Evolutionary conservation across 1,140 invertebrate species (phyloP).

Genomic region (Steinernema khuongi): DNA sequence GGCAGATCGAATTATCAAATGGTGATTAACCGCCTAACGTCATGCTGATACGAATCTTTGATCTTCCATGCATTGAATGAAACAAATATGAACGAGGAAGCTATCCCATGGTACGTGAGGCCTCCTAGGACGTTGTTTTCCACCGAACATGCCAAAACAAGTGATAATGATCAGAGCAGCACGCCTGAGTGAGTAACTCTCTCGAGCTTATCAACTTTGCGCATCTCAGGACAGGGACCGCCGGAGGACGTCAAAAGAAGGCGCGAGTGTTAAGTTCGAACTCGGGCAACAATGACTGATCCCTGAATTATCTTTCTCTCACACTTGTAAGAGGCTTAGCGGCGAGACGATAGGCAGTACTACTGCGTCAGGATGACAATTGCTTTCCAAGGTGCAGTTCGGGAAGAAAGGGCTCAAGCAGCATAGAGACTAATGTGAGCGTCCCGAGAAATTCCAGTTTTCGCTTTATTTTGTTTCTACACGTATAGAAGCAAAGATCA

Average conservation of each 20-base stretch:
- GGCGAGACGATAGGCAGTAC: background rate
- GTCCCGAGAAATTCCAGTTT: too few species aligned
- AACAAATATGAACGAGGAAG: too few species aligned
- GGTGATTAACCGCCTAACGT: too few species aligned
- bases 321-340: slow-evolving; percentile 13
- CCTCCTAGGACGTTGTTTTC: background rate
- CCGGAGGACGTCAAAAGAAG: background rate
- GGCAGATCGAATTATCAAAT: too few species aligned
- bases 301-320: background rate
- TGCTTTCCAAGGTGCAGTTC: too few species aligned
- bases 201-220: background rate
- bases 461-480: too few species aligned
- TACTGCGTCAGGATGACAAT: background rate
- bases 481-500: too few species aligned
- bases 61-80: too few species aligned
- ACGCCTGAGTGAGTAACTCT: background rate
- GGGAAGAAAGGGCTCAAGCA: too few species aligned
- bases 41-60: too few species aligned
- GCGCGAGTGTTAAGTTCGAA: background rate
- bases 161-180: background rate
- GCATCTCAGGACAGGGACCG: background rate
- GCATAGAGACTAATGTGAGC: too few species aligned
- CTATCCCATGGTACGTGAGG: too few species aligned
- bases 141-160: background rate
- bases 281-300: background rate